Conservation (phyloP, 2,888 invertebrate genomes). For the Epistrophella euchroma region DNA sequence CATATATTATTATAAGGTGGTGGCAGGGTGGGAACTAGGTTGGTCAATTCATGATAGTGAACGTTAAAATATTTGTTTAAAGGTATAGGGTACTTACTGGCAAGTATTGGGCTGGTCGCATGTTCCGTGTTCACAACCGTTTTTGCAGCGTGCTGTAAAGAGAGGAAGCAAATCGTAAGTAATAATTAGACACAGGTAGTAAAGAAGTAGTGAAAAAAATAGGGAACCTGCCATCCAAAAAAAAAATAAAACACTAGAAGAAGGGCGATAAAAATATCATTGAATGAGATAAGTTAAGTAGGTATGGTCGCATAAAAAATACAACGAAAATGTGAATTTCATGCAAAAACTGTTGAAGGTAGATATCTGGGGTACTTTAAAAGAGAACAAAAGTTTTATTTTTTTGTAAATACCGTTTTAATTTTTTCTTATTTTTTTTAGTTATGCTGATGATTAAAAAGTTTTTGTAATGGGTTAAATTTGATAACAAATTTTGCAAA, state of each 20-base stretch:
- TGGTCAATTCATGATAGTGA: slow-evolving; percentile 70
- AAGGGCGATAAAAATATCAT: slow-evolving; percentile 53
- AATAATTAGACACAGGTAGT: slow-evolving; percentile 23
- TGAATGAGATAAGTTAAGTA: slow-evolving; percentile 39
- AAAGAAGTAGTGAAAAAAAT: background rate
- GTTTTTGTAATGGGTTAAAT: too few relatives aligned
- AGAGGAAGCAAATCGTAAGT: slow-evolving; percentile 84
- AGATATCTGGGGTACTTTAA: background rate
- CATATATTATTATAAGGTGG: slow-evolving; percentile 11
- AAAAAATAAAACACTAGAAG: slow-evolving; percentile 7
- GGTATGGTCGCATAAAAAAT: background rate
- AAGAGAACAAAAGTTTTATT: too few relatives aligned
- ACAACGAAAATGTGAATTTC: slow-evolving; percentile 37
- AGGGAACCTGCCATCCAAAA: background rate
- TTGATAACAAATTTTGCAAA: too few relatives aligned
- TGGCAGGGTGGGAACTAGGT: slow-evolving; percentile 64
- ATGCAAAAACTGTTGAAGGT: slow-evolving; percentile 10
- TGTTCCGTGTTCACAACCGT: slow-evolving; percentile 97
- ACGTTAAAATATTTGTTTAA: slow-evolving; percentile 58
- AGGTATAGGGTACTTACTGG: slow-evolving; percentile 90
- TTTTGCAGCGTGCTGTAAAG: slow-evolving; percentile 95
- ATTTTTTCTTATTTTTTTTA: too few relatives aligned
- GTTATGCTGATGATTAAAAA: too few relatives aligned
- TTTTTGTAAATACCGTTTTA: too few relatives aligned
- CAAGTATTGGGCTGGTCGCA: slow-evolving; percentile 97